Evolutionary conservation across 2,113 vertebrate genomes (phyloP), one percentile per base, ranked within the genome.

Genomic region (Saccopteryx leptura): DNA sequence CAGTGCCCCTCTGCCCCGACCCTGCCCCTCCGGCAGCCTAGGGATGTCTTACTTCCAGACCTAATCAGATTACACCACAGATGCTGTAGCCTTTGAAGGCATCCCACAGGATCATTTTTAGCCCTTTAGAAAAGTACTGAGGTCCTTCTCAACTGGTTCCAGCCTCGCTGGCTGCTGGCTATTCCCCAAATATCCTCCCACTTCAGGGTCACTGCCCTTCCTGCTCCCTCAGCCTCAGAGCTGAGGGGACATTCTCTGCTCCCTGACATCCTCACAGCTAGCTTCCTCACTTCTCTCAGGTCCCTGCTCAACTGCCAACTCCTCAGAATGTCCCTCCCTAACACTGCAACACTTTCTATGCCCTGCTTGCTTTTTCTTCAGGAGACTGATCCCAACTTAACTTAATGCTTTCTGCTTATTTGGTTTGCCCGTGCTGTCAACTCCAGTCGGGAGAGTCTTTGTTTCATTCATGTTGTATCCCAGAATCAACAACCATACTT

Each of bases 21-120:
- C 9, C 52, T 11, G 46, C 4, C 54, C 52, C 75, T 78, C 50
- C 0, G 3, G 33, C 24, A 66, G 31, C 31, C 11, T n/a, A 33
- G n/a, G 72, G 46, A 33, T 56, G 5, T 58, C 75, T 90, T 63
- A 17, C 21, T 56, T 60, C 46, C 46, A 92, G 63, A 61, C 13
- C 4, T 65, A 26, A 65, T 21, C 5, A 1, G 8, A 6, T 7
- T 63, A 18, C n/a, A 52, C 12, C 65, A 31, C 0, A 13, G 6
- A 76, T 48, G 15, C 80, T 26, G 13, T 0, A 21, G 11, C 75
- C 52, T 65, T 23, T 78, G 26, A 17, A 85, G 68, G 10, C 15
- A 66, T 7, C 23, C 33, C n/a, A 61, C 7, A 7, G 69, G 24
- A 54, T 23, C 26, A 84, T 26, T 61, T 48, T 14, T 33, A 80